A percentile compares a stretch with the other conserved stretches of the same genome.
phyloP scores from a whole-genome alignment of 1,140 invertebrate genomes.

The Meloidogyne chitwoodi region DNA sequence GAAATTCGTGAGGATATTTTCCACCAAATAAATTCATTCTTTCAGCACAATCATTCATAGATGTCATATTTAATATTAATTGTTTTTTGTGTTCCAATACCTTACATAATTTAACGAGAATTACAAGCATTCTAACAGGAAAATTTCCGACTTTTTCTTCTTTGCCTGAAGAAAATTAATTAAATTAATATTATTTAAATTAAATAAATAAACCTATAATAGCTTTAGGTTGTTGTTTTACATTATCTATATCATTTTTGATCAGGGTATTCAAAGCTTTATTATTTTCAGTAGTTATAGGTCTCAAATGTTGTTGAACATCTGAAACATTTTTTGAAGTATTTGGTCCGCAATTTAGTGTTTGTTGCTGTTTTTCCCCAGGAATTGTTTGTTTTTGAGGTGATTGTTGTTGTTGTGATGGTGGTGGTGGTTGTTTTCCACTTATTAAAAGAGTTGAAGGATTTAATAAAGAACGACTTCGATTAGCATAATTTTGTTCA shows the following conservation, averaged over 20 bases:
- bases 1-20: constrained; percentile 36
- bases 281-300: neutral
- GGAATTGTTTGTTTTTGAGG: neutral
- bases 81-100: constrained; percentile 42
- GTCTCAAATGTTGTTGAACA: neutral
- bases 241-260: neutral
- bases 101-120: constrained; percentile 46
- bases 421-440: neutral
- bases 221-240: neutral
- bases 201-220: neutral
- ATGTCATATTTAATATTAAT: constrained; percentile 29
- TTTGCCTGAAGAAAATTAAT: constrained; percentile 23
- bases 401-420: too few relatives aligned
- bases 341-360: neutral
- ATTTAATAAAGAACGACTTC: neutral
- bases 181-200: neutral
- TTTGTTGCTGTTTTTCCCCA: neutral
- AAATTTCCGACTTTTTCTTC: constrained; percentile 51
- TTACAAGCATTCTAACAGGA: constrained; percentile 47
- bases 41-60: constrained; percentile 42
- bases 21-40: constrained; percentile 35
- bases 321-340: neutral
- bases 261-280: neutral
- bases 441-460: neutral
- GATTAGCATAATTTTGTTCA: constrained; percentile 42